phyloP scores from a whole-genome alignment of 2,113 vertebrate species.

The Odobenus rosmarus region DNA sequence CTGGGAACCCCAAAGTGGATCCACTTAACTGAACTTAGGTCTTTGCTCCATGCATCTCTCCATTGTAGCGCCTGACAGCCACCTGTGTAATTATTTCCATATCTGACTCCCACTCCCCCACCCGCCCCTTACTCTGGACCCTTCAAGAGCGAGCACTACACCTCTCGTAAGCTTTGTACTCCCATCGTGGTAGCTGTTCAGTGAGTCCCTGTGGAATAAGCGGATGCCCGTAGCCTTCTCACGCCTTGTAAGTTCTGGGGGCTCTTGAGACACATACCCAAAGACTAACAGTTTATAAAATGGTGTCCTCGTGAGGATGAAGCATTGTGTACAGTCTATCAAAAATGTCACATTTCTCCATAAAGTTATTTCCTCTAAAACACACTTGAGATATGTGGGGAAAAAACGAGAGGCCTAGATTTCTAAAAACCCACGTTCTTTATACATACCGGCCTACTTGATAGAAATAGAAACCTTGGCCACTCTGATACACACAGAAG shows the following conservation, averaged over 20 bases:
- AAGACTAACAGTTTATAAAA: neutral
- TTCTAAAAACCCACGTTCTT: neutral
- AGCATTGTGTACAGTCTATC: neutral
- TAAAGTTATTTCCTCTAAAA: constrained; percentile 31
- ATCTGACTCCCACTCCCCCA: neutral
- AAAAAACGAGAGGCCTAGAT: neutral
- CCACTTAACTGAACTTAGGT: neutral
- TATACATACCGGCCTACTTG: neutral
- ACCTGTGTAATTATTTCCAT: neutral
- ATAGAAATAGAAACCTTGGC: neutral
- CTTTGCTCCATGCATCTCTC: neutral
- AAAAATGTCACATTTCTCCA: neutral
- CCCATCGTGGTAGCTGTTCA: neutral
- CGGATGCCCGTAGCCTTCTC: neutral
- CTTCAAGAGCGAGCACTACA: neutral
- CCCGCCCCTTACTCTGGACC: neutral
- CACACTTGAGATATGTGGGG: neutral
- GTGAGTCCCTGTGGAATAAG: neutral
- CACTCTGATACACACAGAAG: neutral
- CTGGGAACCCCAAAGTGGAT: neutral
- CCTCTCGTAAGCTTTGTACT: neutral
- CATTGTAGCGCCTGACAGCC: neutral
- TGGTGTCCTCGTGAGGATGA: neutral
- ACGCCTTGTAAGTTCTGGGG: neutral
- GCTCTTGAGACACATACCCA: neutral